Base-by-base conservation (phyloP, 2,113 vertebrate species). In the Hippocampus abdominalis region DNA sequence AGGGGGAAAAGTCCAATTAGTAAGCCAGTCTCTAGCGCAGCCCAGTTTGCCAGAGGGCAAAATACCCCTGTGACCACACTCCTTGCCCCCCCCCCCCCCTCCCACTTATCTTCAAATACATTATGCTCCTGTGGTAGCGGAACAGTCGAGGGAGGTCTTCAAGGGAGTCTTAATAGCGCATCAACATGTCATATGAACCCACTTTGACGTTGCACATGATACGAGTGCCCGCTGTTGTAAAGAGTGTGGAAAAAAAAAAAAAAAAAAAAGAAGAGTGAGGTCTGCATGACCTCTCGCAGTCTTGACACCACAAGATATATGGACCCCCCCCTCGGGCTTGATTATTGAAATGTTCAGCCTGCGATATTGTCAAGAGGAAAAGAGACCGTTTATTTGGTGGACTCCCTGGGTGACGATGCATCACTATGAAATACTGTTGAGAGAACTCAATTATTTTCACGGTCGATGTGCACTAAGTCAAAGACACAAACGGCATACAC, bases 1-100 rank as follows among this genome's bases (percentile, higher is more conserved):
- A 74, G 82, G 75, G 78, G 44, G 71, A 82, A 86, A 87, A 81
- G 64, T 75, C 70, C 86, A 86, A 90, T 90, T 92, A 90, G 80
- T 83, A 87, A 80, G 77, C 72, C 72, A 78, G 71, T 84, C 75
- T 73, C 82, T 2, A 86, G 84, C 80, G 76, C 83, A 89, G 74
- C 74, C 83, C 73, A 86, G 83, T 88, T 86, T 69, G 78, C 83
- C 74, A 83, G 0, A 2, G 70, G 84, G 78, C 76, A 79, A 66
- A 82, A 81, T 72, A 78, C 71, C 75, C 86, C 81, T 61, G 69
- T 86, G 79, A 90, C 87, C 75, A 87, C 80, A 91, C 86, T 76
- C 53, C 80, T 84, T 83, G 66, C 87, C 87, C 88, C 72, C 9
- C 87, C 81, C 86, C 80, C 39, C 76, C 67, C 46, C n/a, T n/a